phyloP scores from a whole-genome alignment of 2,888 invertebrate species.

The Alloplasta piceator region DNA sequence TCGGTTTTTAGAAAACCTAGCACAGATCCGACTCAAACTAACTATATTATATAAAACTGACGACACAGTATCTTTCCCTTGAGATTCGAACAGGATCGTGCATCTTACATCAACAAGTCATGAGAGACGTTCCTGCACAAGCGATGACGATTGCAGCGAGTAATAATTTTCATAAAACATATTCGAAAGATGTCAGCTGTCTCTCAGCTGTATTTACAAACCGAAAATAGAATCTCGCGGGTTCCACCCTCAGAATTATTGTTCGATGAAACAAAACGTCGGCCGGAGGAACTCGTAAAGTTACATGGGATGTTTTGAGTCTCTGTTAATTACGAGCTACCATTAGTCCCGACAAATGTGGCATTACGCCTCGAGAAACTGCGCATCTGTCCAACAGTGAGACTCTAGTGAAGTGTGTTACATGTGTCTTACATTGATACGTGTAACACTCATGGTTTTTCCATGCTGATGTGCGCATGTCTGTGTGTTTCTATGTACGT shows the following conservation, averaged over 20 bases:
- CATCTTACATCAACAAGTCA: no score
- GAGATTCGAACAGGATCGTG: no score
- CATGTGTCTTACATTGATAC: not conserved
- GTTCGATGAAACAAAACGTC: constrained; percentile 20
- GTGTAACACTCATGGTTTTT: constrained; percentile 42
- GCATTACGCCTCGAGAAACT: constrained; percentile 34
- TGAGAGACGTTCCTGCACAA: no score
- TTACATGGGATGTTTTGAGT: constrained; percentile 42
- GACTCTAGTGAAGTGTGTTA: constrained; percentile 33
- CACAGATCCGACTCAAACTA: no score
- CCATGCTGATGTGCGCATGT: constrained; percentile 13
- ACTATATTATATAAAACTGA: no score
- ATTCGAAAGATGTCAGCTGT: no score
- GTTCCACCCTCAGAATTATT: constrained; percentile 7
- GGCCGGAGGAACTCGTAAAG: not conserved
- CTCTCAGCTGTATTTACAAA: not conserved
- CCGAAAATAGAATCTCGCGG: no score
- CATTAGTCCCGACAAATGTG: constrained; percentile 51
- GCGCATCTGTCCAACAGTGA: constrained; percentile 56
- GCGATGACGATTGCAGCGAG: no score
- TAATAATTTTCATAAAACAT: no score
- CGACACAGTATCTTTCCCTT: no score
- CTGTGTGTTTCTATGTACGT: no score
- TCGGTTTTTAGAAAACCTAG: no score
- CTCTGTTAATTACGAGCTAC: constrained; percentile 56